These are phyloP conservation scores for Silvanus unidentatus DNA, from an alignment of 2,888 invertebrate species.

Conservation along the genomic window DNA sequence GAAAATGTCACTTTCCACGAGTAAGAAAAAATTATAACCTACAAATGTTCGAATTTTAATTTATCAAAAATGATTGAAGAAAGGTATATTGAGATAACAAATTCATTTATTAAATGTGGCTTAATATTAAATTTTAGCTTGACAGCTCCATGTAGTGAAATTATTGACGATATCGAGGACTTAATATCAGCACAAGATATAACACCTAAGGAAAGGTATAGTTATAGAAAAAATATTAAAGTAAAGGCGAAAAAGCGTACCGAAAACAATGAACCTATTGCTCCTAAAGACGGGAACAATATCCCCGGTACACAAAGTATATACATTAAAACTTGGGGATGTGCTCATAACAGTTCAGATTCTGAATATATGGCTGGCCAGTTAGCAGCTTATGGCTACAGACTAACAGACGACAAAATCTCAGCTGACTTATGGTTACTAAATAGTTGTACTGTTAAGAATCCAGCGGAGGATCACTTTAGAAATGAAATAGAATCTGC, in stretches of 20 bases:
- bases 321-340: slow-evolving; percentile 94
- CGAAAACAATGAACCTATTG: slow-evolving; percentile 13
- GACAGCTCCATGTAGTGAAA: slow-evolving; percentile 52
- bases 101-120: neutral
- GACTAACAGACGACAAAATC: slow-evolving; percentile 71
- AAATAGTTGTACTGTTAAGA: slow-evolving; percentile 98
- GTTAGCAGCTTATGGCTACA: slow-evolving; percentile 81
- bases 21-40: too few species aligned
- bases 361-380: slow-evolving; percentile 99
- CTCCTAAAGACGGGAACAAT: slow-evolving; percentile 31
- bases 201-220: slow-evolving; percentile 71
- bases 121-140: too few species aligned
- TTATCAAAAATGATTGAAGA: too few species aligned
- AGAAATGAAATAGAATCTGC: slow-evolving; percentile 82
- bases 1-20: too few species aligned
- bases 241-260: slow-evolving; percentile 49
- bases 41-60: too few species aligned
- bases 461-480: slow-evolving; percentile 93
- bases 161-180: slow-evolving; percentile 80
- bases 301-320: slow-evolving; percentile 71
- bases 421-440: slow-evolving; percentile 89
- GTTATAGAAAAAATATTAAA: slow-evolving; percentile 63
- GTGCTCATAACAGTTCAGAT: slow-evolving; percentile 96
- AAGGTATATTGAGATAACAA: neutral
- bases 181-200: slow-evolving; percentile 74